Conservation (phyloP, 2,888 invertebrate species). For the Athalia circularis region DNA sequence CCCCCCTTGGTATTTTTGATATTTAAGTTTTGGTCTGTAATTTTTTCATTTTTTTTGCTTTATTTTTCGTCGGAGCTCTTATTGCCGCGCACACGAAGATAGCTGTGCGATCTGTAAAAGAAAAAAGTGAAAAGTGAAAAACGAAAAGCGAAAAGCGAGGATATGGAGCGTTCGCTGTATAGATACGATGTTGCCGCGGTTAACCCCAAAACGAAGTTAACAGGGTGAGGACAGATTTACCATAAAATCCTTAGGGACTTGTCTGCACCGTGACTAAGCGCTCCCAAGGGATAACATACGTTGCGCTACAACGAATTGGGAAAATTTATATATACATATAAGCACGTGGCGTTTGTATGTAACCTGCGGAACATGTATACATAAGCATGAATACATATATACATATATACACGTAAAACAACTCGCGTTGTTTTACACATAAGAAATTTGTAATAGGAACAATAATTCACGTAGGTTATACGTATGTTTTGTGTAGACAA, state of each 20-base stretch:
- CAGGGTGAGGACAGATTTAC: conserved; percentile 69
- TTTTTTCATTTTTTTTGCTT: too few species aligned
- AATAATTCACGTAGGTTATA: not conserved
- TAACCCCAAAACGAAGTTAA: conserved; percentile 67
- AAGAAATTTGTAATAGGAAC: conserved; percentile 6
- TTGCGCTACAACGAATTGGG: conserved; percentile 63
- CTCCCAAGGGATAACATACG: conserved; percentile 64
- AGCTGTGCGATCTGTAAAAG: not conserved
- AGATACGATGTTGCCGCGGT: not conserved
- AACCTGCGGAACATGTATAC: not conserved
- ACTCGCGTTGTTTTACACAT: not conserved
- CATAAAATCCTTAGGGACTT: conserved; percentile 62
- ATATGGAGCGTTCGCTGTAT: not conserved
- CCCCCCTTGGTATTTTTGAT: too few species aligned
- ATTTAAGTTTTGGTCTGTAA: too few species aligned
- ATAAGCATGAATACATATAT: not conserved
- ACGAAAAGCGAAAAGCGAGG: not conserved
- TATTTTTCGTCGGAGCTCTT: too few species aligned
- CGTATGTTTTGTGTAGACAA: not conserved
- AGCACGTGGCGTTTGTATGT: conserved; percentile 16
- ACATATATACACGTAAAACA: not conserved
- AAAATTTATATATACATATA: conserved; percentile 64
- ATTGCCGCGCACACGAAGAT: too few species aligned
- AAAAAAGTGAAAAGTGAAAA: not conserved
- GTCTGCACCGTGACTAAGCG: conserved; percentile 67